Evolutionary conservation across 2,797 vertebrate genomes (phyloP).

Genomic region (Numenius phaeopus): DNA sequence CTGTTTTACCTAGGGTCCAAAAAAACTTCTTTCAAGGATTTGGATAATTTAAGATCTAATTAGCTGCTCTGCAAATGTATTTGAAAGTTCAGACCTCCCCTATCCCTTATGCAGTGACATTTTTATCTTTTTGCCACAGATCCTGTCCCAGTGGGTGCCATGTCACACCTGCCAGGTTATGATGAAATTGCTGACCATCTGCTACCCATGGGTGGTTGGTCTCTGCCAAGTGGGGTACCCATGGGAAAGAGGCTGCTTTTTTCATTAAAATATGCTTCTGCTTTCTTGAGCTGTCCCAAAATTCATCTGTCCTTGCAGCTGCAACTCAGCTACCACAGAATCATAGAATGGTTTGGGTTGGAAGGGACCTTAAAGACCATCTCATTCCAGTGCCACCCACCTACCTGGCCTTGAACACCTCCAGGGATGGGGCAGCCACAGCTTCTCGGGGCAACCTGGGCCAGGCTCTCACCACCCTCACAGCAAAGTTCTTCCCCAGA

Average conservation of each 20-base stretch:
- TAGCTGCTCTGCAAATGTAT: background rate
- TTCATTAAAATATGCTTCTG: background rate
- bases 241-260: background rate
- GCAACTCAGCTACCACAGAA: background rate
- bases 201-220: background rate
- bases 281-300: background rate
- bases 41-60: background rate
- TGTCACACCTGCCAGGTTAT: background rate
- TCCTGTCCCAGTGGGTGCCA: background rate
- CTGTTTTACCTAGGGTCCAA: background rate
- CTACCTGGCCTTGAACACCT: background rate
- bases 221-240: background rate
- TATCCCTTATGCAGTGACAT: background rate
- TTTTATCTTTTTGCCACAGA: background rate
- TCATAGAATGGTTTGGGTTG: background rate
- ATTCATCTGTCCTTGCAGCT: background rate
- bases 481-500: background rate
- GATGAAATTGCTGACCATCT: slow-evolving; percentile 33
- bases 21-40: background rate
- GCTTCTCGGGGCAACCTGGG: background rate
- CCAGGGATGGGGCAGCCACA: background rate
- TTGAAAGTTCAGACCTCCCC: background rate
- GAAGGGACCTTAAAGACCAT: background rate
- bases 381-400: background rate
- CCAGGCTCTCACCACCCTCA: background rate